Percentiles rank a stretch among this genome's conserved stretches.
phyloP scores from a whole-genome alignment of 2,888 invertebrate genomes.

The Drosophila affinis region DNA sequence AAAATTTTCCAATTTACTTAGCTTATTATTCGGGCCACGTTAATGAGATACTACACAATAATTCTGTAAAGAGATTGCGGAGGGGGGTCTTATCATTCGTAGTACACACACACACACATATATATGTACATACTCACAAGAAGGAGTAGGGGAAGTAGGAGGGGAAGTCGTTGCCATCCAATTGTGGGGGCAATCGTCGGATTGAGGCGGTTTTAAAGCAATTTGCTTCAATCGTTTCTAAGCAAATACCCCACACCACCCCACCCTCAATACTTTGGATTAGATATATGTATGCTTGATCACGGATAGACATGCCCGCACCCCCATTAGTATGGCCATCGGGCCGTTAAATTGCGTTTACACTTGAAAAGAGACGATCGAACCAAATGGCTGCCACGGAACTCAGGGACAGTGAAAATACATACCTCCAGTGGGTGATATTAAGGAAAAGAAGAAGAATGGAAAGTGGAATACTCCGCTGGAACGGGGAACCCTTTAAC shows the following conservation, averaged over 20 bases:
- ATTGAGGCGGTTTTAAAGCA: not conserved
- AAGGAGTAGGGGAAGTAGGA: not conserved
- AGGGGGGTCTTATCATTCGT: conserved; percentile 15
- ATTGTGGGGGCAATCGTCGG: not conserved
- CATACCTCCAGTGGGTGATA: not conserved
- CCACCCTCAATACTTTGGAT: not conserved
- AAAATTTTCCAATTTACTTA: conserved; percentile 71
- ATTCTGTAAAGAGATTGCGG: conserved; percentile 14
- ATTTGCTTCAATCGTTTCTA: not conserved
- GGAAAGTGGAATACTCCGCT: not conserved
- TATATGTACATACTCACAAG: not conserved
- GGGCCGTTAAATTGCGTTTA: conserved; percentile 5
- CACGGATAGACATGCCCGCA: not conserved
- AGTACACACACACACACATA: not conserved
- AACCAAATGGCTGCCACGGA: not conserved
- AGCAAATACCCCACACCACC: not conserved
- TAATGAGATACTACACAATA: conserved; percentile 53
- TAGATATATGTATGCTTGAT: not conserved
- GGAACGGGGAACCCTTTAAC: not conserved
- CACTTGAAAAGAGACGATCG: not conserved
- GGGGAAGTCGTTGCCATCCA: conserved; percentile 23
- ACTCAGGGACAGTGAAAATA: not conserved
- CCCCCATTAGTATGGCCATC: conserved; percentile 2
- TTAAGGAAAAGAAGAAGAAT: not conserved
- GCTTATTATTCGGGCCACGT: conserved; percentile 56